Evolutionary conservation across 2,888 invertebrate genomes (phyloP).

Genomic region (Girardia tigrina): DNA sequence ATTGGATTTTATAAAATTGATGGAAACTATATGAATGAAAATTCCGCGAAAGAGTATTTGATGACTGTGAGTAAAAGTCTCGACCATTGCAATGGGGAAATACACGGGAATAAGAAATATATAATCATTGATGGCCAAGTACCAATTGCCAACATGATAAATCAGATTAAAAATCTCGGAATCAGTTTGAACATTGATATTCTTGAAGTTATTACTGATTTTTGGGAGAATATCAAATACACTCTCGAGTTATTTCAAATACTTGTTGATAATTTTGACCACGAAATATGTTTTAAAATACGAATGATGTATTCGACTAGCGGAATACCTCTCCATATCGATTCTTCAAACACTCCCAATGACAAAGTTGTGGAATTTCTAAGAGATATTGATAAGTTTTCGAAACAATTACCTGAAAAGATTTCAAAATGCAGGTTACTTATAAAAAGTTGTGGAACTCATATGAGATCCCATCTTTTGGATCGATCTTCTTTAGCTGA

Average conservation of each 20-base stretch:
- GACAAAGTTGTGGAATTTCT: background rate
- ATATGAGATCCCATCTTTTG: conserved; percentile 43
- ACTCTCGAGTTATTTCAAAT: conserved; percentile 39
- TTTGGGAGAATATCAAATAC: conserved; percentile 43
- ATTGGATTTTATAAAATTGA: conserved; percentile 40
- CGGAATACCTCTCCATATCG: conserved; percentile 40
- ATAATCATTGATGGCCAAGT: conserved; percentile 41
- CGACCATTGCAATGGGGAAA: conserved; percentile 42
- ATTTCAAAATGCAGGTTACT: conserved; percentile 40
- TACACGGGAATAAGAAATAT: conserved; percentile 40
- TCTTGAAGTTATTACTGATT: conserved; percentile 41
- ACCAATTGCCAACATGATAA: conserved; percentile 42
- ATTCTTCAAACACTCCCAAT: background rate
- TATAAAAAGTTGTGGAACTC: conserved; percentile 41
- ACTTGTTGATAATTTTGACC: conserved; percentile 41
- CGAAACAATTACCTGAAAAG: conserved; percentile 40
- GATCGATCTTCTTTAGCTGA: conserved; percentile 41
- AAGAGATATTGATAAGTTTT: conserved; percentile 41
- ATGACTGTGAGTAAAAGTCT: conserved; percentile 41
- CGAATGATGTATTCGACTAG: conserved; percentile 41
- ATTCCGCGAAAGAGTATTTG: conserved; percentile 41
- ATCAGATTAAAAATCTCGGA: conserved; percentile 38
- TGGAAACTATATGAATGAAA: conserved; percentile 38
- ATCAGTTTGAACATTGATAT: conserved; percentile 39
- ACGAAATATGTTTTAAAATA: conserved; percentile 41